Conservation (phyloP, 2,888 invertebrate species). For the Zygothrica quintamaculata region DNA sequence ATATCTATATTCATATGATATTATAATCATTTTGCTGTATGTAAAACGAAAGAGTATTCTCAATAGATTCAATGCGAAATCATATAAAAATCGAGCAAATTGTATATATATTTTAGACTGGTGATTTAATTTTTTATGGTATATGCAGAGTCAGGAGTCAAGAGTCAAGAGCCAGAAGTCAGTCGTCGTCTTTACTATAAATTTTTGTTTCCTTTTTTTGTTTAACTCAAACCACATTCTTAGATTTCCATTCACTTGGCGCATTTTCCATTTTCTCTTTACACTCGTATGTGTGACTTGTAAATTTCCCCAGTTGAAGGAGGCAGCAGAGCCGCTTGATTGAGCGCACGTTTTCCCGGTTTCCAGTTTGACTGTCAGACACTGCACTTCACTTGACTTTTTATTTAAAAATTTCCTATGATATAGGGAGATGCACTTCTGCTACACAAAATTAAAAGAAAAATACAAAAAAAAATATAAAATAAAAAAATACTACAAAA, state of each 20-base stretch:
- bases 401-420: conserved; percentile 56
- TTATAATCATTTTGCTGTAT: conserved; percentile 27
- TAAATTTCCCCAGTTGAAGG: conserved; percentile 75
- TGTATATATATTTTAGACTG: conserved; percentile 66
- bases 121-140: conserved; percentile 73
- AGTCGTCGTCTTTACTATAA: conserved; percentile 5
- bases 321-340: conserved; percentile 68
- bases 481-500: conserved; percentile 13
- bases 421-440: conserved; percentile 22
- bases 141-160: conserved; percentile 51
- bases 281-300: conserved; percentile 56
- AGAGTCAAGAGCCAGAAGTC: neutral
- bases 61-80: conserved; percentile 55
- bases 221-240: conserved; percentile 35
- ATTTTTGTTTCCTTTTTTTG: too few relatives aligned
- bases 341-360: conserved; percentile 74
- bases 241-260: conserved; percentile 32
- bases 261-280: conserved; percentile 24
- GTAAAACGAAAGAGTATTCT: conserved; percentile 9
- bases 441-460: conserved; percentile 54
- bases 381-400: conserved; percentile 51
- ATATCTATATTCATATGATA: too few relatives aligned
- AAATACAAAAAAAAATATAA: conserved; percentile 1
- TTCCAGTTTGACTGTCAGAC: conserved; percentile 49
- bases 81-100: conserved; percentile 72